Conservation (phyloP, 2,888 invertebrate genomes). For the Phymatocera aterrima region DNA sequence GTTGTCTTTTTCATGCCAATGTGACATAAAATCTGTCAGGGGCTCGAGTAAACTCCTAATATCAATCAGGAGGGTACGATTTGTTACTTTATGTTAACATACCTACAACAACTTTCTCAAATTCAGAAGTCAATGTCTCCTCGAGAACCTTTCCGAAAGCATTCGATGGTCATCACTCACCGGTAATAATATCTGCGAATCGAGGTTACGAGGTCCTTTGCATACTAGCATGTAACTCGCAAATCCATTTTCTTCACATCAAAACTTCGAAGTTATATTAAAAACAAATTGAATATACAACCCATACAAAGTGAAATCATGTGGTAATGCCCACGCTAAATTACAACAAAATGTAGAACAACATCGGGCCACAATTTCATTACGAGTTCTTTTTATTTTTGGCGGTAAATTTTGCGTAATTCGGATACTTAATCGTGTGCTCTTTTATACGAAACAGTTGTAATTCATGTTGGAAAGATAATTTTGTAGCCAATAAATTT, state of each 20-base stretch:
- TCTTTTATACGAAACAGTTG: not conserved
- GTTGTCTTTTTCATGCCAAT: too few relatives aligned
- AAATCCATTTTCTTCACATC: too few relatives aligned
- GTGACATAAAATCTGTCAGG: too few relatives aligned
- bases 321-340: too few relatives aligned
- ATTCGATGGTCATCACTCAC: not conserved
- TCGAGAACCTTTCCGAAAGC: not conserved
- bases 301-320: too few relatives aligned
- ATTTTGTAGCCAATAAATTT: not conserved
- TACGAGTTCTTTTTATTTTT: not conserved
- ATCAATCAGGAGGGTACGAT: not conserved
- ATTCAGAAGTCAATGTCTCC: not conserved
- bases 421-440: not conserved
- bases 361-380: too few relatives aligned
- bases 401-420: not conserved
- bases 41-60: too few relatives aligned
- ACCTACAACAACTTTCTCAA: not conserved
- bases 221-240: not conserved
- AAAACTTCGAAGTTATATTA: too few relatives aligned
- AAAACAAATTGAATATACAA: too few relatives aligned
- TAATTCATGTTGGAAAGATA: not conserved
- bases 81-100: not conserved
- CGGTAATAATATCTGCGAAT: not conserved
- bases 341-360: too few relatives aligned
- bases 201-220: not conserved